A percentile compares a stretch with the other conserved stretches of the same genome.
These are phyloP conservation scores for Lanius collurio DNA, from an alignment of 2,113 vertebrate species.

Conservation along the genomic window DNA sequence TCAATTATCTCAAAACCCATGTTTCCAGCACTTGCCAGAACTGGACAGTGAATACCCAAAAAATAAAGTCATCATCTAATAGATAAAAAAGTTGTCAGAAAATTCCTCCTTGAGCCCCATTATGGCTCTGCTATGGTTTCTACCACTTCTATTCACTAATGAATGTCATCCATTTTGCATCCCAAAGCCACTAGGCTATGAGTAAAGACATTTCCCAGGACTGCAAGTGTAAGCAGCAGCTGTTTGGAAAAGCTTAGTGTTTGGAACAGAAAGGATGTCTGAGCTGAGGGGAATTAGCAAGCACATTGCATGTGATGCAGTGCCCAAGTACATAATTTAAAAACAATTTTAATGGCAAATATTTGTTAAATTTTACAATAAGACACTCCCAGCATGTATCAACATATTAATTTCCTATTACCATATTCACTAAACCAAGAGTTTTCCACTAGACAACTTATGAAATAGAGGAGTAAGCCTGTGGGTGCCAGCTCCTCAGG, in stretches of 20 bases:
- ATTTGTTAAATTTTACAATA: background rate
- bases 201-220: background rate
- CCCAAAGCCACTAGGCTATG: background rate
- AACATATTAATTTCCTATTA: background rate
- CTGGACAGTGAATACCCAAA: background rate
- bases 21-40: background rate
- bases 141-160: background rate
- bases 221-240: background rate
- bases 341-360: background rate
- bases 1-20: background rate
- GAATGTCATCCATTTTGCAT: background rate
- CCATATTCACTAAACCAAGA: background rate
- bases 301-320: background rate
- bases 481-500: background rate
- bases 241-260: background rate
- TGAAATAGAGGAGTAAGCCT: background rate
- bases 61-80: background rate
- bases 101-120: background rate
- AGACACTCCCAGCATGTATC: background rate
- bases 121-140: background rate
- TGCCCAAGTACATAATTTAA: rapidly evolving
- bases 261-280: background rate
- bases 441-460: background rate
- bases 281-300: background rate
- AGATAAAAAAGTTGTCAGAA: background rate